Conservation (phyloP, 2,113 vertebrate species). For the Trogon surrucura region DNA sequence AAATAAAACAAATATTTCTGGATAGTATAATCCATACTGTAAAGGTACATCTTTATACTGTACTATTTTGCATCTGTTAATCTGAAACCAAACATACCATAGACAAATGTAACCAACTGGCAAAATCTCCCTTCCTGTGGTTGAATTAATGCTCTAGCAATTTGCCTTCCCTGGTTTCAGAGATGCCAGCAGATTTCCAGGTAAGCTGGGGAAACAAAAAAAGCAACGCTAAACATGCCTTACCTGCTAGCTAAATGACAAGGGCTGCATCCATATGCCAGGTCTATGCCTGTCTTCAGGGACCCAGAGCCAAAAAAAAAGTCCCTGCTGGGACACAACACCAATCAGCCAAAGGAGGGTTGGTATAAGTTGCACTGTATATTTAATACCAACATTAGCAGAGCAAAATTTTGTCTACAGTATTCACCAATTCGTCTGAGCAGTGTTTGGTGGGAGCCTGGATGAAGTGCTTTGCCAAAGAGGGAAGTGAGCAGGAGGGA, state of each 20-base stretch:
- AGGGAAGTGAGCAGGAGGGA: background rate
- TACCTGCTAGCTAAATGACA: background rate
- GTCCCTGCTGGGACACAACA: background rate
- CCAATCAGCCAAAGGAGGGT: background rate
- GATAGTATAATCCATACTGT: background rate
- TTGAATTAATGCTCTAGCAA: background rate
- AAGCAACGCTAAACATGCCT: background rate
- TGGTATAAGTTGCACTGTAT: background rate
- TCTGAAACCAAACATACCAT: background rate
- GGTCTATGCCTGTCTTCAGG: background rate
- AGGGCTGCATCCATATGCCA: background rate
- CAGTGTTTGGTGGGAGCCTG: background rate
- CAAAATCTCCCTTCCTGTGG: background rate
- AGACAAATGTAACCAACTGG: background rate
- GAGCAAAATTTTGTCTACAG: background rate
- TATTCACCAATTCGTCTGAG: background rate
- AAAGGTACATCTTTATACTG: background rate
- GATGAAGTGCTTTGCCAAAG: background rate
- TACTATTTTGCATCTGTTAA: background rate
- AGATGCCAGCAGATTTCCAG: background rate
- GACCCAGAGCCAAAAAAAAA: background rate
- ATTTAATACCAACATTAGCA: background rate
- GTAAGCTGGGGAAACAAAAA: background rate
- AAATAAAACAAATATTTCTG: slow-evolving; percentile 6
- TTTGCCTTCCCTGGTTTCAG: background rate